These are phyloP conservation scores for Parnassius smintheus DNA, from an alignment of 2,888 invertebrate species.

Conservation along the genomic window DNA sequence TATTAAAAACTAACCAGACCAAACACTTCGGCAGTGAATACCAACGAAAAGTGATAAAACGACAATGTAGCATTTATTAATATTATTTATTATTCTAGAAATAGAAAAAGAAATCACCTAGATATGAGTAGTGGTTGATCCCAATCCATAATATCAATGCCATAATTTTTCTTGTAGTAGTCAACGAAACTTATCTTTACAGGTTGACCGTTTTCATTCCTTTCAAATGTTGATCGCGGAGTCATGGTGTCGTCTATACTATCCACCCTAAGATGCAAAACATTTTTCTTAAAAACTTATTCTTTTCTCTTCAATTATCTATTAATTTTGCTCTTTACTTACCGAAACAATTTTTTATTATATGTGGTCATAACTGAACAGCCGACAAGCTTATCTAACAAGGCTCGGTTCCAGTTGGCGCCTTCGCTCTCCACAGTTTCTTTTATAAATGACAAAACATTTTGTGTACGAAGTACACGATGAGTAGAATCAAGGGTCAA, in stretches of 20 bases:
- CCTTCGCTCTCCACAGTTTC: constrained; percentile 60
- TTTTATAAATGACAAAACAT: constrained; percentile 87
- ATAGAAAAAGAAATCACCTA: constrained; percentile 50
- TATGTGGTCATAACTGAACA: constrained; percentile 91
- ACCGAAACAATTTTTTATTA: constrained; percentile 92
- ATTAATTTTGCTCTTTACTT: constrained; percentile 26
- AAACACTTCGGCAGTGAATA: too few relatives aligned
- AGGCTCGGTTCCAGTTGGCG: constrained; percentile 69
- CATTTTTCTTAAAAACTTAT: not conserved
- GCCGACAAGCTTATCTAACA: constrained; percentile 81
- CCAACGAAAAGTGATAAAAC: too few relatives aligned
- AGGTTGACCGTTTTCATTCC: constrained; percentile 76
- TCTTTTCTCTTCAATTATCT: too few relatives aligned
- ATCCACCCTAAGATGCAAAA: constrained; percentile 82
- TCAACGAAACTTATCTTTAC: constrained; percentile 83
- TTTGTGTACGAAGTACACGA: constrained; percentile 89
- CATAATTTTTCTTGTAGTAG: constrained; percentile 91
- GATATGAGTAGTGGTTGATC: constrained; percentile 90
- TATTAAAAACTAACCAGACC: too few relatives aligned
- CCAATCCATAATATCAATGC: constrained; percentile 86
- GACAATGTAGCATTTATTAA: too few relatives aligned
- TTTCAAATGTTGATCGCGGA: constrained; percentile 86
- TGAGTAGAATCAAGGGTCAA: constrained; percentile 93
- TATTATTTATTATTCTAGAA: not conserved
- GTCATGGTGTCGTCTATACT: constrained; percentile 89